Evolutionary conservation across 2,113 vertebrate genomes (phyloP).

Genomic region (Gobius niger): DNA sequence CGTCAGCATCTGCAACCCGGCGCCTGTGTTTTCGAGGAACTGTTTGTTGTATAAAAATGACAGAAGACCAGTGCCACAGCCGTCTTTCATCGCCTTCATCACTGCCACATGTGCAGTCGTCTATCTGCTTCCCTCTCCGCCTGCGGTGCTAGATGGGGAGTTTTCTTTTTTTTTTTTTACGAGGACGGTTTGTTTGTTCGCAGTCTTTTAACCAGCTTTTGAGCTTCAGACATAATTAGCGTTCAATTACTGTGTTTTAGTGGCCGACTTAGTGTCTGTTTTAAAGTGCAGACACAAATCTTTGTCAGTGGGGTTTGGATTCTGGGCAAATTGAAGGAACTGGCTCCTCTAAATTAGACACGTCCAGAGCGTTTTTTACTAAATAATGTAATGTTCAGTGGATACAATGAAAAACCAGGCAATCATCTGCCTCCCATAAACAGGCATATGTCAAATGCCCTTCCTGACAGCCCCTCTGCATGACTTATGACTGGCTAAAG

Average conservation of each 20-base stretch:
- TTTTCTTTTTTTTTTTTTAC: not conserved
- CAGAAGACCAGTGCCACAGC: slow-evolving; percentile 49
- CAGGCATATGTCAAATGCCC: too few relatives aligned
- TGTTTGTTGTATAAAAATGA: slow-evolving; percentile 53
- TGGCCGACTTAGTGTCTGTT: slow-evolving; percentile 6
- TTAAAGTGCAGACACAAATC: slow-evolving; percentile 16
- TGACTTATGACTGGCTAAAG: too few relatives aligned
- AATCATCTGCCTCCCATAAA: too few relatives aligned
- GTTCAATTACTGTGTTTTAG: slow-evolving; percentile 26
- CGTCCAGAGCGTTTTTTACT: not conserved
- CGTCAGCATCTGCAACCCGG: slow-evolving; percentile 28
- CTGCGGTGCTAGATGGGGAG: slow-evolving; percentile 16
- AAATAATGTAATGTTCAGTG: too few relatives aligned
- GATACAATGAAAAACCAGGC: too few relatives aligned
- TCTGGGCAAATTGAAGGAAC: not conserved
- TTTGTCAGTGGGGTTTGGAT: slow-evolving; percentile 15
- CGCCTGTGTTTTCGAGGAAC: slow-evolving; percentile 52
- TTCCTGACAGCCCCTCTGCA: too few relatives aligned
- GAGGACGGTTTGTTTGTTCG: slow-evolving; percentile 15
- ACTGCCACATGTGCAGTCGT: not conserved
- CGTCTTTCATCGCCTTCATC: slow-evolving; percentile 32
- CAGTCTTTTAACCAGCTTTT: slow-evolving; percentile 33
- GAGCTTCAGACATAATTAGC: slow-evolving; percentile 32
- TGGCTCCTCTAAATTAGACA: not conserved
- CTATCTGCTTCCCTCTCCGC: slow-evolving; percentile 5